A percentile compares a stretch with the other conserved stretches of the same genome.
These are phyloP conservation scores for Umimayanthus kanabou DNA, from an alignment of 92 coral and sea anemone genomes.

Conservation along the genomic window DNA sequence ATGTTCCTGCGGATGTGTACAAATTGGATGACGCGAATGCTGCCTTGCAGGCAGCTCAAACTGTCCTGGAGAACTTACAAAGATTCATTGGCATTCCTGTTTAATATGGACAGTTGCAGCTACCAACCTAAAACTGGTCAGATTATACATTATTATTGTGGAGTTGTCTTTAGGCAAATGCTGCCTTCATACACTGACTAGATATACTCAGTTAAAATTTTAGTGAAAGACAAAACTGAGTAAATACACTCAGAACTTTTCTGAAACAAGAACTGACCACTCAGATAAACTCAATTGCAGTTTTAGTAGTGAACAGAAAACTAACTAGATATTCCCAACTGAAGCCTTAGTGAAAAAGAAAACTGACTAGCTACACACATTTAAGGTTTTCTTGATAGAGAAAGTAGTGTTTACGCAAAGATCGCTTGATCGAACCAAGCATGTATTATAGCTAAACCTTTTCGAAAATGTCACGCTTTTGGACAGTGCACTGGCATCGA, in stretches of 20 bases:
- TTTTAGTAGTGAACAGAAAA: no score
- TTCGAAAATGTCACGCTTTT: no score
- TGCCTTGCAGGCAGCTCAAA: conserved; percentile 62
- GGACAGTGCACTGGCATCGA: no score
- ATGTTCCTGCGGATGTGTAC: conserved; percentile 74
- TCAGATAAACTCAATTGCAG: no score
- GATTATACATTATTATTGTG: background rate
- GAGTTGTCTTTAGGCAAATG: background rate
- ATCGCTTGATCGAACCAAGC: no score
- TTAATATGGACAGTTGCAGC: background rate
- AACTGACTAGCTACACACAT: background rate
- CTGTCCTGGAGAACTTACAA: conserved; percentile 48
- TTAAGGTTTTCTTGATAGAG: background rate
- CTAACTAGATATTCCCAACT: no score
- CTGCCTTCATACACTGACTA: background rate
- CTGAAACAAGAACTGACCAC: no score
- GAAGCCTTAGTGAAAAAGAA: no score
- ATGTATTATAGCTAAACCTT: no score
- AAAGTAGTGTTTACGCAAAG: no score
- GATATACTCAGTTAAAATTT: background rate
- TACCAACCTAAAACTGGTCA: background rate
- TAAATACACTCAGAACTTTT: no score
- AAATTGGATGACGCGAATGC: conserved; percentile 57
- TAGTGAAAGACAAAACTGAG: no score
- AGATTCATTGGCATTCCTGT: conserved; percentile 56